Evolutionary conservation across 2,888 invertebrate species (phyloP).

Genomic region (Rhorus exstirpatorius): DNA sequence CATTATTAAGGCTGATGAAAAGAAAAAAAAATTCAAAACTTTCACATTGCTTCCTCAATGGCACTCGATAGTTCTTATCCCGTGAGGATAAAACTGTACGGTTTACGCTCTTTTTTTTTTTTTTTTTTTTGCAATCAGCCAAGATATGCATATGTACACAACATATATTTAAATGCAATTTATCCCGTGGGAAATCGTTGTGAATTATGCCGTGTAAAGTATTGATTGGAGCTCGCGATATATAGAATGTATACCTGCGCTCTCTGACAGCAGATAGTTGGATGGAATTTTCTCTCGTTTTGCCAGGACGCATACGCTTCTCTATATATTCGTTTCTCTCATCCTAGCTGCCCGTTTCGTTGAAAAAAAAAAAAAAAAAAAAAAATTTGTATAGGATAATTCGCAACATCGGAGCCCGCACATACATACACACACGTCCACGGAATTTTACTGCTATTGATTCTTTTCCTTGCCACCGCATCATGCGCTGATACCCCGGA

Average conservation of each 20-base stretch:
- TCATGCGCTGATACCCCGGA: conserved; percentile 47
- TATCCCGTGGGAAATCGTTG: conserved; percentile 60
- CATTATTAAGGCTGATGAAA: no score
- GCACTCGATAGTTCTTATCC: no score
- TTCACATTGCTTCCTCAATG: no score
- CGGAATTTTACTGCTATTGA: conserved; percentile 37
- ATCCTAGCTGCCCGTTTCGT: conserved; percentile 13
- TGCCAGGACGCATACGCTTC: conserved; percentile 1
- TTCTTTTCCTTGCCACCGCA: conserved; percentile 46
- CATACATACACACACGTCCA: conserved; percentile 1
- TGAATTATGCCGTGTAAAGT: conserved; percentile 66
- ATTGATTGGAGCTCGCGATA: conserved; percentile 63
- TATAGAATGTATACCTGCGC: conserved; percentile 52
- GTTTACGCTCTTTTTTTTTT: not conserved
- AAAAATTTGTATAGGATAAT: conserved; percentile 53
- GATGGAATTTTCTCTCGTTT: conserved; percentile 60
- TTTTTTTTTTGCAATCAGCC: not conserved
- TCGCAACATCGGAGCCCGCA: conserved; percentile 43
- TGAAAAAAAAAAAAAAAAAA: conserved; percentile 21
- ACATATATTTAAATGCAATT: conserved; percentile 4
- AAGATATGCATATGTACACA: not conserved
- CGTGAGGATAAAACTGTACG: not conserved
- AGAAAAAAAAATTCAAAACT: no score
- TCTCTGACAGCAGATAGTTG: conserved; percentile 40
- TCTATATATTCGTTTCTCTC: conserved; percentile 24